Evolutionary conservation across 1,140 invertebrate species (phyloP).

Genomic region (Leptestheria dahalacensis): DNA sequence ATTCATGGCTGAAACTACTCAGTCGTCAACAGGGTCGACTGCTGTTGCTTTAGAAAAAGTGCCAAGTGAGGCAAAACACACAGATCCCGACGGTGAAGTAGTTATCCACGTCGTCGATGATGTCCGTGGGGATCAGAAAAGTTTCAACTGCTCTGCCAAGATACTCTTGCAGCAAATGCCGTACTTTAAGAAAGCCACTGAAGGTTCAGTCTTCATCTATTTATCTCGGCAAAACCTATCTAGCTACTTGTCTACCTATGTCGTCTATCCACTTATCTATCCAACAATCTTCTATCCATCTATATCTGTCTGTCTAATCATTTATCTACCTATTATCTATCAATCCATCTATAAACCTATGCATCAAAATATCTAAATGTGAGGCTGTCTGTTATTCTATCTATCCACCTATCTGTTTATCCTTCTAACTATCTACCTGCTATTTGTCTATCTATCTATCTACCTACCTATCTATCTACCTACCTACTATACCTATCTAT

Average conservation of each 20-base stretch:
- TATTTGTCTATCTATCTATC: no score
- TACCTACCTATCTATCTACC: no score
- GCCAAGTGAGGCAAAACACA: background rate
- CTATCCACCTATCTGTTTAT: no score
- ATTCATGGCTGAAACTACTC: background rate
- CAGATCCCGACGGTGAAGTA: constrained; percentile 36
- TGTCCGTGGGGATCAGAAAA: constrained; percentile 65
- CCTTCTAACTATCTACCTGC: no score
- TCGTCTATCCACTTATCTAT: background rate
- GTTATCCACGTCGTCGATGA: constrained; percentile 79
- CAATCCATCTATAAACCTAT: no score
- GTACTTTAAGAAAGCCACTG: constrained; percentile 78
- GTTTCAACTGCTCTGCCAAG: constrained; percentile 73
- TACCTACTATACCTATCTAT: no score
- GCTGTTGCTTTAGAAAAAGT: background rate
- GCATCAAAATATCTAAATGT: no score
- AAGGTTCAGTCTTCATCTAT: constrained; percentile 33
- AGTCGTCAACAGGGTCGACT: background rate
- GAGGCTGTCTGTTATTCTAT: no score
- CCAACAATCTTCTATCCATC: no score
- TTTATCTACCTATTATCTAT: no score
- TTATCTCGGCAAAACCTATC: constrained; percentile 26
- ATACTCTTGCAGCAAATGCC: constrained; percentile 79
- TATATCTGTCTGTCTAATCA: no score
- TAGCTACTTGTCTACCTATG: no score